phyloP scores from a whole-genome alignment of 2,113 vertebrate species.

The Mormoops blainvillei region DNA sequence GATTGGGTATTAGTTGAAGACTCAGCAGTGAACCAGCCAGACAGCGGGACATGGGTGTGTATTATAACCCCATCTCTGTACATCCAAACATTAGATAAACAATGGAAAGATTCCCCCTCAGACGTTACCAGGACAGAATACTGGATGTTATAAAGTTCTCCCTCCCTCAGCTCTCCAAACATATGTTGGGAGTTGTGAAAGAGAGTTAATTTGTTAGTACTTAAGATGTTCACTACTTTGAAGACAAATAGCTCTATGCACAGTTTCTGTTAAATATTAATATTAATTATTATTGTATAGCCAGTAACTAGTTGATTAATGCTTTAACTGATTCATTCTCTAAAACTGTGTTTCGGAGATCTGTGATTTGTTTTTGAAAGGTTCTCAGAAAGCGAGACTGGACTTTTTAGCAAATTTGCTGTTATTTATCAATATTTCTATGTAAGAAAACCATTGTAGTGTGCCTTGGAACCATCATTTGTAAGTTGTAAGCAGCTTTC shows the following conservation, averaged over 20 bases:
- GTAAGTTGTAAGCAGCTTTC: constrained; percentile 32
- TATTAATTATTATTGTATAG: constrained; percentile 36
- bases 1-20: constrained; percentile 15
- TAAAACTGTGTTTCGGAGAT: not conserved
- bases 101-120: not conserved
- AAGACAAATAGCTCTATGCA: not conserved
- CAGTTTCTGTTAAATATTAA: not conserved
- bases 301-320: not conserved
- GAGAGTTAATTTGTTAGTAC: constrained; percentile 10
- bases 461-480: constrained; percentile 22
- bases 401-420: not conserved
- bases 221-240: not conserved
- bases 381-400: not conserved
- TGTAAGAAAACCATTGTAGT: not conserved
- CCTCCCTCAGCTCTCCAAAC: not conserved
- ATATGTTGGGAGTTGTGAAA: not conserved
- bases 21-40: not conserved
- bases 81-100: not conserved
- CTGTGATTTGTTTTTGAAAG: not conserved
- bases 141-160: not conserved
- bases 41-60: not conserved
- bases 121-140: not conserved
- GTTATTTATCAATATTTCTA: constrained; percentile 1
- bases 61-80: not conserved
- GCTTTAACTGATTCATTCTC: constrained; percentile 20